Evolutionary conservation across 2,113 vertebrate species (phyloP).

Genomic region (Carassius auratus): DNA sequence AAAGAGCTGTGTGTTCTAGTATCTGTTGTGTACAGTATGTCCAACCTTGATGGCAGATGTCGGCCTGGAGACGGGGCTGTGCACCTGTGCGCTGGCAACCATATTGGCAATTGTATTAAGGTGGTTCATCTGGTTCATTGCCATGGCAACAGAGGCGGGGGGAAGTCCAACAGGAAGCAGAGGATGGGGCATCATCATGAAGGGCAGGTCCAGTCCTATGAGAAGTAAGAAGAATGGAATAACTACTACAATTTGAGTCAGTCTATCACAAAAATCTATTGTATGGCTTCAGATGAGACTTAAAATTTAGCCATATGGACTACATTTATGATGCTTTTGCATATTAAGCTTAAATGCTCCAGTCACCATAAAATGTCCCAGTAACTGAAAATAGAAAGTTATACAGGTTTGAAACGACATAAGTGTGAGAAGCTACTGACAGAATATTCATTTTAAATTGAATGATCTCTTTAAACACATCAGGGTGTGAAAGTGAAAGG

Average conservation of each 20-base stretch:
- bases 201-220: constrained; percentile 91
- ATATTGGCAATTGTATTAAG: constrained; percentile 95
- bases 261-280: not conserved
- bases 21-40: constrained; percentile 23
- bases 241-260: not conserved
- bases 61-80: constrained; percentile 64
- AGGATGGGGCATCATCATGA: constrained; percentile 96
- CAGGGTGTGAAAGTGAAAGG: not conserved
- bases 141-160: constrained; percentile 94
- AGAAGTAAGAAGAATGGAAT: constrained; percentile 34
- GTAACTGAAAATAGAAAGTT: not conserved
- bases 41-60: constrained; percentile 75
- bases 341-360: not conserved
- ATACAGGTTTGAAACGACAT: not conserved
- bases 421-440: not conserved
- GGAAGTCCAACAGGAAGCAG: constrained; percentile 89
- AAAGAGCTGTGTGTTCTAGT: constrained; percentile 19
- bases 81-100: constrained; percentile 87
- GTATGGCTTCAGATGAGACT: not conserved
- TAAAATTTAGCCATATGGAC: not conserved
- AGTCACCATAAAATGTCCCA: not conserved
- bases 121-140: constrained; percentile 99
- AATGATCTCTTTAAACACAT: not conserved
- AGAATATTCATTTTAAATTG: not conserved
- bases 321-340: not conserved